Percentiles rank a stretch among this genome's conserved stretches.
phyloP scores from a whole-genome alignment of 2,113 vertebrate species.

The Calonectris borealis region DNA sequence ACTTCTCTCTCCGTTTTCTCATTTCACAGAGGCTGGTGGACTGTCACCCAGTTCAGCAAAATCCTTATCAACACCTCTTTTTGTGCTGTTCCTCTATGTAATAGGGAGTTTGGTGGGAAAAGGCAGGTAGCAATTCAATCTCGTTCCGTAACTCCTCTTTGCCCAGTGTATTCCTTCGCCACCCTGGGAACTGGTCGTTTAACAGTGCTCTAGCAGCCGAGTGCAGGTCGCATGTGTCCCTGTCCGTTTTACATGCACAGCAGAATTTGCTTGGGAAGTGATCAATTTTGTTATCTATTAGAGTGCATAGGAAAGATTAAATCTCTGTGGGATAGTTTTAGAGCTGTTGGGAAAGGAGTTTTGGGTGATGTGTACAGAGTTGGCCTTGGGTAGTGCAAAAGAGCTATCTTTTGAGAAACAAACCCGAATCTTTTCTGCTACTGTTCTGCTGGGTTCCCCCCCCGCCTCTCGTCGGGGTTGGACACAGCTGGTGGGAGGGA shows the following conservation, averaged over 20 bases:
- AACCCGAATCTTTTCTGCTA: not conserved
- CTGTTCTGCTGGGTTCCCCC: not conserved
- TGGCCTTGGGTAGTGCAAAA: not conserved
- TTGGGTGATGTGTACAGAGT: not conserved
- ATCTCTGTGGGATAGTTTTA: not conserved
- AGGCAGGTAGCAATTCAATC: not conserved
- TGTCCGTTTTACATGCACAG: accelerated
- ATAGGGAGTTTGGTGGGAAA: not conserved
- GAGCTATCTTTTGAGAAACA: not conserved
- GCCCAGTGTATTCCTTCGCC: accelerated
- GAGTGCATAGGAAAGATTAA: accelerated
- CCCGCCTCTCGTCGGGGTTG: not conserved
- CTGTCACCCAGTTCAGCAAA: not conserved
- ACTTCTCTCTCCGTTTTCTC: accelerated
- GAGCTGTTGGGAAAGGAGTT: not conserved
- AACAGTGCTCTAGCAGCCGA: accelerated
- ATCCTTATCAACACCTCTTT: not conserved
- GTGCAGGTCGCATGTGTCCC: not conserved
- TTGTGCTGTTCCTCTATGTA: accelerated
- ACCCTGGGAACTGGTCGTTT: accelerated
- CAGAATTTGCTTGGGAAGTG: not conserved
- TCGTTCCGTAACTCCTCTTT: not conserved
- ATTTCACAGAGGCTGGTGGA: accelerated
- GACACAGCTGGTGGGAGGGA: constrained; percentile 59
- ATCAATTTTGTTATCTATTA: not conserved